These are phyloP conservation scores for Anoplius nigerrimus DNA, from an alignment of 2,888 invertebrate genomes.

Conservation along the genomic window DNA sequence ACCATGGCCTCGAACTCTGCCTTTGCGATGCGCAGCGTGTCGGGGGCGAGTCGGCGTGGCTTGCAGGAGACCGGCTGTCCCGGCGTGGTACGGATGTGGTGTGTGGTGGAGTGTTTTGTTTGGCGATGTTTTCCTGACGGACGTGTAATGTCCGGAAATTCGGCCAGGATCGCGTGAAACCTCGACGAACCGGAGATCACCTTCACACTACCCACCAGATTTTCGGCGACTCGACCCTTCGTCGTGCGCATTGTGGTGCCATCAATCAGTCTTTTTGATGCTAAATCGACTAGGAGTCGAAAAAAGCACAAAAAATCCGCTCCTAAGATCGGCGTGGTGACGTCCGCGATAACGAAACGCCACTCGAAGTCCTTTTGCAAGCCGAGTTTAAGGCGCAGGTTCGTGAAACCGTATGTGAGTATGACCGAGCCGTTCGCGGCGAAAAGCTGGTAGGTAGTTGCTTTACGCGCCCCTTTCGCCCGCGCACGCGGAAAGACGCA, in stretches of 20 bases:
- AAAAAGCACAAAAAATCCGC: not conserved
- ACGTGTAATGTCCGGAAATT: slow-evolving; percentile 1
- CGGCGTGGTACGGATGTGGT: not conserved
- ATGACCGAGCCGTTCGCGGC: not conserved
- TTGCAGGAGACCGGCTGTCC: slow-evolving; percentile 1
- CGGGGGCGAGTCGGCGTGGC: not conserved
- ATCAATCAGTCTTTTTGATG: no score
- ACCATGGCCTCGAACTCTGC: slow-evolving; percentile 2
- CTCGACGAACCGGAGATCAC: not conserved
- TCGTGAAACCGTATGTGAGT: not conserved
- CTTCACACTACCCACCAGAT: not conserved
- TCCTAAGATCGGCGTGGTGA: slow-evolving; percentile 56
- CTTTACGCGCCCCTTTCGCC: slow-evolving; percentile 55
- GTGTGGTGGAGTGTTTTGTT: not conserved
- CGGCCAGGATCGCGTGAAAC: not conserved
- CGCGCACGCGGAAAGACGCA: slow-evolving; percentile 39
- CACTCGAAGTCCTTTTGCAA: slow-evolving; percentile 55
- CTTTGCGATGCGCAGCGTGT: not conserved
- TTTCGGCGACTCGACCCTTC: not conserved
- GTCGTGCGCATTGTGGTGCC: not conserved
- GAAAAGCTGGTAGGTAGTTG: no score
- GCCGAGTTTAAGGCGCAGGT: slow-evolving; percentile 36
- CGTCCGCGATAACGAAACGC: slow-evolving; percentile 64
- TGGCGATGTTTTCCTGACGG: not conserved
- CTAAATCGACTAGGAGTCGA: not conserved